Evolutionary conservation across 2,797 vertebrate species (phyloP).

Genomic region (Neopelma chrysocephalum): DNA sequence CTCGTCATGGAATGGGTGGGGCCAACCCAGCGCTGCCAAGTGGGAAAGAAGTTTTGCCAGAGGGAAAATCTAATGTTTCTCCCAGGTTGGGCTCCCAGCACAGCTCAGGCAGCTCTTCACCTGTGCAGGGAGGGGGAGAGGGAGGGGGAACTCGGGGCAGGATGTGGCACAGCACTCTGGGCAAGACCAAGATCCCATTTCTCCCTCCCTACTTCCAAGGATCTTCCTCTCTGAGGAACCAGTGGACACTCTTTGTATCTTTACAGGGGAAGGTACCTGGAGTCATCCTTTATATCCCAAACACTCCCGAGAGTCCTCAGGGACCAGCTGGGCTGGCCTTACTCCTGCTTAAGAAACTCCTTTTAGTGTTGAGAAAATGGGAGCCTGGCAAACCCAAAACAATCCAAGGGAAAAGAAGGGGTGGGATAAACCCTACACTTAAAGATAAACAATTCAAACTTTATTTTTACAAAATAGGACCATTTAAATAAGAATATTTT

Average conservation of each 20-base stretch:
- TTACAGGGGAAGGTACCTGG: neutral
- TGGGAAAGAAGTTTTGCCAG: neutral
- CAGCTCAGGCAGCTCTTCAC: neutral
- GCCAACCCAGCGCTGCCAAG: neutral
- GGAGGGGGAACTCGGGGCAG: neutral
- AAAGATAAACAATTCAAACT: neutral
- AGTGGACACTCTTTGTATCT: accelerated
- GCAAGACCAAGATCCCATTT: neutral
- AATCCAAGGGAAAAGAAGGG: neutral
- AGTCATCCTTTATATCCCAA: neutral
- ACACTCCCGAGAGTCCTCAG: neutral
- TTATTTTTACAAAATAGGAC: neutral
- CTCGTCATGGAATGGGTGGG: neutral
- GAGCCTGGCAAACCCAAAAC: neutral
- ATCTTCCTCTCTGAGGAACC: neutral
- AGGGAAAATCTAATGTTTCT: neutral
- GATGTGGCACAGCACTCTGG: too few species aligned
- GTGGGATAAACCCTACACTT: neutral
- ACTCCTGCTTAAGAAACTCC: neutral
- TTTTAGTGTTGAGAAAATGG: neutral
- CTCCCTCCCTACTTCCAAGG: neutral
- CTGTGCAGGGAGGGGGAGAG: neutral
- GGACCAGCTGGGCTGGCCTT: neutral
- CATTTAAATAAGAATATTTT: neutral
- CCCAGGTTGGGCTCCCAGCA: neutral